A percentile compares a stretch with the other conserved stretches of the same genome.
These are phyloP conservation scores for Hedychridium roseum DNA, from an alignment of 2,888 invertebrate genomes.

Conservation along the genomic window DNA sequence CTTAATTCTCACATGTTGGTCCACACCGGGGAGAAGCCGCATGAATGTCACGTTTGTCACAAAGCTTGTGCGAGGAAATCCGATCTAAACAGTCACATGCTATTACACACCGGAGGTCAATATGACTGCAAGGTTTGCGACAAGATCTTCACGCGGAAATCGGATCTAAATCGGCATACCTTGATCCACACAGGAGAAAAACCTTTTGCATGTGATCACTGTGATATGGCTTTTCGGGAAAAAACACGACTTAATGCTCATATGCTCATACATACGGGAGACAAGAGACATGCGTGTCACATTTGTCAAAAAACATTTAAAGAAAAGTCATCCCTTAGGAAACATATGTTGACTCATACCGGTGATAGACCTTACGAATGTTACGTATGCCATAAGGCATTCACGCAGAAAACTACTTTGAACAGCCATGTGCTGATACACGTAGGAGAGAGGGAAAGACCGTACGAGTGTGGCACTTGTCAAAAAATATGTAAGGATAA, in stretches of 20 bases:
- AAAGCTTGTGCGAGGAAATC: constrained; percentile 60
- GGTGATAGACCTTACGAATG: constrained; percentile 56
- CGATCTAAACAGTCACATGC: constrained; percentile 59
- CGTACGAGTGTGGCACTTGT: constrained; percentile 54
- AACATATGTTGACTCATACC: constrained; percentile 55
- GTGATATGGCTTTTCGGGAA: constrained; percentile 58
- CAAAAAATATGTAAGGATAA: constrained; percentile 53
- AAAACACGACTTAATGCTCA: constrained; percentile 57
- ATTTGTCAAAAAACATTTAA: constrained; percentile 55
- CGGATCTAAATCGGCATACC: constrained; percentile 57
- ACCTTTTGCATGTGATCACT: constrained; percentile 54
- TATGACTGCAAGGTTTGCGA: constrained; percentile 60
- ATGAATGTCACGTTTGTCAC: constrained; percentile 58
- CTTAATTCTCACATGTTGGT: constrained; percentile 60
- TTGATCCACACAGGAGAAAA: constrained; percentile 58
- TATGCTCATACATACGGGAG: constrained; percentile 55
- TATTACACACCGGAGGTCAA: constrained; percentile 58
- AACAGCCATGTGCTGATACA: constrained; percentile 56
- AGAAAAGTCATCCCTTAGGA: constrained; percentile 51
- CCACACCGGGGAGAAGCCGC: constrained; percentile 59
- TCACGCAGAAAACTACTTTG: constrained; percentile 53
- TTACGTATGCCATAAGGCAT: constrained; percentile 54
- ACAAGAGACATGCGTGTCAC: constrained; percentile 53
- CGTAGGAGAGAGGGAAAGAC: constrained; percentile 45
- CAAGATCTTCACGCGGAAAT: constrained; percentile 59